These are phyloP conservation scores for Copidosoma aretas DNA, from an alignment of 2,888 invertebrate species.

Conservation along the genomic window DNA sequence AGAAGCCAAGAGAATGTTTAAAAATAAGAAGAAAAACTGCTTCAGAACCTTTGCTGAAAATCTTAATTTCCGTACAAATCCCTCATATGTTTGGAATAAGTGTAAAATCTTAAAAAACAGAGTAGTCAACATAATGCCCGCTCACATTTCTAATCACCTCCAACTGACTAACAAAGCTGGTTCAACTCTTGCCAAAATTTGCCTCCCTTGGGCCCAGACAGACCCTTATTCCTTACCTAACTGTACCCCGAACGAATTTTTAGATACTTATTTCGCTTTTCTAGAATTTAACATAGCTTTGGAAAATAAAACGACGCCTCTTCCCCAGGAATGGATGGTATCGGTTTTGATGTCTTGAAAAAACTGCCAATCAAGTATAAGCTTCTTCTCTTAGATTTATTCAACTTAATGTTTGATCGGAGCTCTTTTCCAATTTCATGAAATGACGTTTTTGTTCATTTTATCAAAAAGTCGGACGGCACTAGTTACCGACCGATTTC, in stretches of 20 bases:
- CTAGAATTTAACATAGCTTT: not conserved
- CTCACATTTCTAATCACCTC: not conserved
- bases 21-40: too few relatives aligned
- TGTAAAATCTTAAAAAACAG: not conserved
- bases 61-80: not conserved
- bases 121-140: not conserved
- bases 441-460: not conserved
- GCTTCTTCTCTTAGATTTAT: not conserved
- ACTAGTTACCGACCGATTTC: not conserved
- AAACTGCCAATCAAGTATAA: not conserved
- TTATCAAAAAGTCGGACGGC: not conserved
- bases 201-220: not conserved
- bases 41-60: not conserved
- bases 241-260: not conserved
- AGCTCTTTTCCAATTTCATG: not conserved
- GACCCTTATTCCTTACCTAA: not conserved
- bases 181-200: not conserved
- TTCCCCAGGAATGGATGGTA: conserved; percentile 24
- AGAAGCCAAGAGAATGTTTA: not conserved
- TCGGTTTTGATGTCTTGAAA: conserved; percentile 4
- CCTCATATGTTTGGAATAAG: not conserved
- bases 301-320: not conserved
- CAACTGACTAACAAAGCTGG: not conserved
- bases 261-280: not conserved
- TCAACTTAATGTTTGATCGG: not conserved